Conservation (phyloP, 2,797 vertebrate genomes). For the Geotrypetes seraphini region DNA sequence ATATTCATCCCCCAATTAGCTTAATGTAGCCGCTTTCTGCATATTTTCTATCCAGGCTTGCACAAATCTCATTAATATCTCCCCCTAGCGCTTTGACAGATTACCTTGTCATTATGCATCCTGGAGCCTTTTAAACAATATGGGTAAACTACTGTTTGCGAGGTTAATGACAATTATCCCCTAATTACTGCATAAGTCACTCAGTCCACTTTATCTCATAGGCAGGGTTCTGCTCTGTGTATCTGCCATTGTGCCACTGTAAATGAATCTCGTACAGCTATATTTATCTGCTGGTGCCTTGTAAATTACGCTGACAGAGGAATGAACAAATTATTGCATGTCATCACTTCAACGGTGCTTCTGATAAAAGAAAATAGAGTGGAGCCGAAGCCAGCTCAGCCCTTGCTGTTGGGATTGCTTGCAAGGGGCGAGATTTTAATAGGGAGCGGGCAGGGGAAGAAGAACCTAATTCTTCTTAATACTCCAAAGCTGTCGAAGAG, state of each 20-base stretch:
- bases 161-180: constrained; percentile 99
- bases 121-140: constrained; percentile 97
- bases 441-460: too few relatives aligned
- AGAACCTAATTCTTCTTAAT: too few relatives aligned
- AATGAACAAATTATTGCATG: constrained; percentile 78
- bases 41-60: constrained; percentile 89
- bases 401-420: constrained; percentile 49
- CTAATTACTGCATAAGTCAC: constrained; percentile 96
- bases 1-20: constrained; percentile 99
- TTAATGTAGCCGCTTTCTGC: constrained; percentile 94
- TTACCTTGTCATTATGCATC: constrained; percentile 98
- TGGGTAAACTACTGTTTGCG: constrained; percentile 96
- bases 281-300: constrained; percentile 78
- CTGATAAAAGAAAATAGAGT: constrained; percentile 65
- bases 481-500: constrained; percentile 3
- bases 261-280: constrained; percentile 72
- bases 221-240: constrained; percentile 73
- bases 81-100: constrained; percentile 96
- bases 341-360: constrained; percentile 72
- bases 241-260: constrained; percentile 71
- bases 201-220: constrained; percentile 85
- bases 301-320: constrained; percentile 74
- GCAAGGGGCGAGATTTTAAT: constrained; percentile 33
- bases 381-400: constrained; percentile 20
- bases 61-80: constrained; percentile 99